Base-by-base conservation (phyloP, 92 coral and sea anemone genomes). In the Parazoanthus swiftii region DNA sequence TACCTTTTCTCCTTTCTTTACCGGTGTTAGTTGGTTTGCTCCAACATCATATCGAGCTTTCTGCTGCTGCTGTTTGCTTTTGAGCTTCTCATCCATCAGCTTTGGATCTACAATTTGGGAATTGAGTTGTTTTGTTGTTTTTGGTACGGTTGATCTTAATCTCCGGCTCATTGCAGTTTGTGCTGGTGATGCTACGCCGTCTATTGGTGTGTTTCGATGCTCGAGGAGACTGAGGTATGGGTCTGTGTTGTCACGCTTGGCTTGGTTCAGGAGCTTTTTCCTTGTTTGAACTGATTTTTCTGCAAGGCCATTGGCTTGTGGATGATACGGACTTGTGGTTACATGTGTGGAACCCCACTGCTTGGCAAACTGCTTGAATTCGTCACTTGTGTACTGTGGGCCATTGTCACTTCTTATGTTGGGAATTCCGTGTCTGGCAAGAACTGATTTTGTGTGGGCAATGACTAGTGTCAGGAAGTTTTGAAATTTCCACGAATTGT, bases 51-150 rank as follows among this genome's bases (percentile, higher is more conserved):
- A 59, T 59, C n/a, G 67, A 20, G 67, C 67, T 59, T 59, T 59
- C 67, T 59, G 67, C 56, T 59, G n/a, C 67, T 20, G 21, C 67
- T 59, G 2, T 59, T 26, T 71, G 76, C 37, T 71, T 71, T 71
- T 67, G 73, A 67, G 73, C 73, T 67, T 67, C 73, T 67, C 73
- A 67, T 67, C 1, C 73, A 67, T 67, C 73, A 67, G 73, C 73
- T 67, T 67, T 67, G 73, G 73, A 67, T 25, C 33, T 67, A 67
- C 73, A 67, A 67, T 67, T 67, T 67, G 73, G 76, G 76, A n/a
- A 0, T 71, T 71, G 76, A 71, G 38, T 71, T 71, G 76, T 71
- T 26, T 71, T 71, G 76, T n/a, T 71, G 76, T 71, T n/a, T 13
- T n/a, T 71, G 76, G 37, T n/a, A 71, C 37, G 76, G 38, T 59